Conservation (phyloP, 2,797 vertebrate genomes). For the Rhynchonycteris naso region DNA sequence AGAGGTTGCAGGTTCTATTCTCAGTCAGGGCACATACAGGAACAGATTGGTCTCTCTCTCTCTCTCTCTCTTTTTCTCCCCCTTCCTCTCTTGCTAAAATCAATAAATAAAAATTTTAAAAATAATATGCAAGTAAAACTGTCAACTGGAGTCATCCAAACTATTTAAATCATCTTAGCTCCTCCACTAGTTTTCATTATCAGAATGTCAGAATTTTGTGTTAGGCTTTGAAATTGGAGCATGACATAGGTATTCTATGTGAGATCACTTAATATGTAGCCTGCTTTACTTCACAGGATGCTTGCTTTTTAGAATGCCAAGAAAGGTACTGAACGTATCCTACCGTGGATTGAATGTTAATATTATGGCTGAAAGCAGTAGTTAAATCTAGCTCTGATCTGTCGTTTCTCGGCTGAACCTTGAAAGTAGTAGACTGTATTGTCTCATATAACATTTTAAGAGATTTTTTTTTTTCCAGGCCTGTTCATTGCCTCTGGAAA, state of each 20-base stretch:
- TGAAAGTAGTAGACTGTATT: conserved; percentile 32
- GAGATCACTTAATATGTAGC: not conserved
- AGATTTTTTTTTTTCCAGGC: not conserved
- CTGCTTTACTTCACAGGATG: not conserved
- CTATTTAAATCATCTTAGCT: not conserved
- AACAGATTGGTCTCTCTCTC: no score
- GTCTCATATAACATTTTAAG: conserved; percentile 56
- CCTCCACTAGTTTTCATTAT: not conserved
- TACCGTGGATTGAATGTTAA: not conserved
- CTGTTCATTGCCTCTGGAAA: conserved; percentile 56
- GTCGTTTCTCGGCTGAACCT: conserved; percentile 44
- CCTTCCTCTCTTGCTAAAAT: no score
- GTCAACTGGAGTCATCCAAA: not conserved
- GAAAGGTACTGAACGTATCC: not conserved
- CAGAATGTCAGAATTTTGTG: not conserved
- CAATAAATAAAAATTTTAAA: no score
- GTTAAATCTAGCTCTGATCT: conserved; percentile 44
- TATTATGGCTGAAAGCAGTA: conserved; percentile 10
- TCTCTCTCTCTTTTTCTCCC: no score
- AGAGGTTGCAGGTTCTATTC: no score
- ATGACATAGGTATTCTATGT: not conserved
- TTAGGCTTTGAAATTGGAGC: not conserved
- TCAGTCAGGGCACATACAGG: no score
- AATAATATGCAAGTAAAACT: not conserved
- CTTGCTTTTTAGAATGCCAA: conserved; percentile 3